phyloP scores from a whole-genome alignment of 2,797 vertebrate species.

The Anableps anableps region DNA sequence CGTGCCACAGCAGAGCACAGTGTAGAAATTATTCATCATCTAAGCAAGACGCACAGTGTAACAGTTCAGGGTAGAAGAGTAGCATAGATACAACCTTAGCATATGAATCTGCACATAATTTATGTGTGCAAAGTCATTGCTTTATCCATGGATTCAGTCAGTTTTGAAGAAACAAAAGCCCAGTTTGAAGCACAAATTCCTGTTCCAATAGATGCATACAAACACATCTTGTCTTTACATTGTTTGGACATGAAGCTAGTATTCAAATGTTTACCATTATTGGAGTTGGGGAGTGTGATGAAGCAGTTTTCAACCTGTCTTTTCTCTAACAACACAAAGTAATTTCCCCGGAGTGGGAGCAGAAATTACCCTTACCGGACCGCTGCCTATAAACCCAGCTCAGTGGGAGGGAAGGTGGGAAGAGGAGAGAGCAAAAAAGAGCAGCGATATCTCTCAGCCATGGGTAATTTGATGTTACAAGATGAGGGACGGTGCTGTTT shows the following conservation, averaged over 20 bases:
- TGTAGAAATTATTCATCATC: slow-evolving; percentile 77
- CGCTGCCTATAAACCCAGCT: slow-evolving; percentile 71
- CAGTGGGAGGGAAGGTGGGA: slow-evolving; percentile 59
- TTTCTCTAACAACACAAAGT: slow-evolving; percentile 76
- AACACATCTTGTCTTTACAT: slow-evolving; percentile 11
- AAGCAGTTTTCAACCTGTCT: slow-evolving; percentile 75
- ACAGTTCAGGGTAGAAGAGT: slow-evolving; percentile 35
- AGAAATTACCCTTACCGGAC: slow-evolving; percentile 74
- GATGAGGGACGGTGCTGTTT: slow-evolving; percentile 62
- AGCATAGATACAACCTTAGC: slow-evolving; percentile 18
- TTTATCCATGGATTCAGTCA: slow-evolving; percentile 23
- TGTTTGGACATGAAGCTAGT: slow-evolving; percentile 28
- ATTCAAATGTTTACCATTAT: slow-evolving; percentile 65
- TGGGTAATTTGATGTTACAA: slow-evolving; percentile 71
- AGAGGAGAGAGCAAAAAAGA: slow-evolving; percentile 21
- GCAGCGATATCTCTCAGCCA: slow-evolving; percentile 53
- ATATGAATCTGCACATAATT: slow-evolving; percentile 14
- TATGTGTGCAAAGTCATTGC: slow-evolving; percentile 3
- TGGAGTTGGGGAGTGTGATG: slow-evolving; percentile 65
- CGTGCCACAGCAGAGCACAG: slow-evolving; percentile 70
- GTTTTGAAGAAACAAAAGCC: slow-evolving; percentile 44
- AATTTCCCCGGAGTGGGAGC: slow-evolving; percentile 79
- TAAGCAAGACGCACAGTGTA: slow-evolving; percentile 55
- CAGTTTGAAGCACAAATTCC: slow-evolving; percentile 17
- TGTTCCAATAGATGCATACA: slow-evolving; percentile 17